Evolutionary conservation across 2,888 invertebrate genomes (phyloP).

Genomic region (Steinernema carpocapsae): DNA sequence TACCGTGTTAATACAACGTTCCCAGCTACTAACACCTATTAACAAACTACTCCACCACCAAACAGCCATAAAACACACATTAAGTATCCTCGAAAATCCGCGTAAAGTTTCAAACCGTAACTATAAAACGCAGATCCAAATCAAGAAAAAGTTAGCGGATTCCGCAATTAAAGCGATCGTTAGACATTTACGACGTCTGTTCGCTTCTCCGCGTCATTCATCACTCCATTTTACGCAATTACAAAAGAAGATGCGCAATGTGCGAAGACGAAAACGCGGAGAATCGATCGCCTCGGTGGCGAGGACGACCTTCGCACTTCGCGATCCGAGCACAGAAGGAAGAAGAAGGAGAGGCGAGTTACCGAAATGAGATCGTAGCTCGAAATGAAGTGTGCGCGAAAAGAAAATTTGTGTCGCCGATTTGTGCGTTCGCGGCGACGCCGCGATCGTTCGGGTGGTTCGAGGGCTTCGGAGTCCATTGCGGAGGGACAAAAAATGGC

Average conservation of each 20-base stretch:
- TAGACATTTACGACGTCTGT: constrained; percentile 35
- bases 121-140: neutral
- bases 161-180: constrained; percentile 17
- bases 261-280: constrained; percentile 10
- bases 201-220: constrained; percentile 31
- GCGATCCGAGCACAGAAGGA: neutral
- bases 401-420: constrained; percentile 32
- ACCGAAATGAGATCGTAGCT: constrained; percentile 31
- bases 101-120: constrained; percentile 23
- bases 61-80: neutral
- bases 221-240: constrained; percentile 34
- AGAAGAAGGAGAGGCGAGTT: neutral
- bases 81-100: neutral
- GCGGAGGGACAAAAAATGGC: neutral
- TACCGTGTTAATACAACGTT: no score
- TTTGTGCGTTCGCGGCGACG: constrained; percentile 29
- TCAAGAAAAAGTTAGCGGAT: constrained; percentile 14
- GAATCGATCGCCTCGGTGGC: constrained; percentile 19
- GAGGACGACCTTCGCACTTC: constrained; percentile 32
- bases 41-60: neutral
- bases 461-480: neutral
- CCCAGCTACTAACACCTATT: no score
- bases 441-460: constrained; percentile 1
- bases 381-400: constrained; percentile 30
- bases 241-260: constrained; percentile 33